Conservation (phyloP, 2,797 vertebrate species). For the Alca torda region DNA sequence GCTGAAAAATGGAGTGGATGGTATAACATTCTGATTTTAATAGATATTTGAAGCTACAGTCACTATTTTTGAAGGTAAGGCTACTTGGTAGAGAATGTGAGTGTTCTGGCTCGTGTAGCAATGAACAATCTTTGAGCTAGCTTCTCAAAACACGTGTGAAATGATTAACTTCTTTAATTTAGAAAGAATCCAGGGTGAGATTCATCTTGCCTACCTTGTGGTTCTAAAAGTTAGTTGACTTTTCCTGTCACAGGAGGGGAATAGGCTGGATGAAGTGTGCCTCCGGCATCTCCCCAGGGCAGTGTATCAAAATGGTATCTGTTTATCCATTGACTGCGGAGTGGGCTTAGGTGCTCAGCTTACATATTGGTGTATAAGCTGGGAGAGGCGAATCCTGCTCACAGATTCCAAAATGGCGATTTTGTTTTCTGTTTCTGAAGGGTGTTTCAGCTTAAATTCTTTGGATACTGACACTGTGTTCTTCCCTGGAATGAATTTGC, state of each 20-base stretch:
- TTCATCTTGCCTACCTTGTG: not conserved
- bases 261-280: not conserved
- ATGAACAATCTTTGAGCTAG: not conserved
- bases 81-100: not conserved
- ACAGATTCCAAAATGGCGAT: not conserved
- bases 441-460: not conserved
- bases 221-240: not conserved
- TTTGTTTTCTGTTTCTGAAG: not conserved
- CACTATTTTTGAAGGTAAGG: not conserved
- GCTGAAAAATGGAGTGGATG: not conserved
- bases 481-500: not conserved
- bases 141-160: not conserved
- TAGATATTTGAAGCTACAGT: not conserved
- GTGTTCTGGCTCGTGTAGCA: not conserved
- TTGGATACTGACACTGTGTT: not conserved
- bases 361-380: accelerated
- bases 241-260: not conserved
- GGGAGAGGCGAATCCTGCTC: not conserved
- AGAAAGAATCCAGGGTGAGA: not conserved
- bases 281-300: not conserved
- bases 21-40: not conserved
- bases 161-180: not conserved
- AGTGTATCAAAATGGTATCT: not conserved
- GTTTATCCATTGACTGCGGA: not conserved
- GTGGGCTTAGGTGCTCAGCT: not conserved